A percentile compares a stretch with the other conserved stretches of the same genome.
phyloP scores from a whole-genome alignment of 2,113 vertebrate species.

The Sitta europaea region DNA sequence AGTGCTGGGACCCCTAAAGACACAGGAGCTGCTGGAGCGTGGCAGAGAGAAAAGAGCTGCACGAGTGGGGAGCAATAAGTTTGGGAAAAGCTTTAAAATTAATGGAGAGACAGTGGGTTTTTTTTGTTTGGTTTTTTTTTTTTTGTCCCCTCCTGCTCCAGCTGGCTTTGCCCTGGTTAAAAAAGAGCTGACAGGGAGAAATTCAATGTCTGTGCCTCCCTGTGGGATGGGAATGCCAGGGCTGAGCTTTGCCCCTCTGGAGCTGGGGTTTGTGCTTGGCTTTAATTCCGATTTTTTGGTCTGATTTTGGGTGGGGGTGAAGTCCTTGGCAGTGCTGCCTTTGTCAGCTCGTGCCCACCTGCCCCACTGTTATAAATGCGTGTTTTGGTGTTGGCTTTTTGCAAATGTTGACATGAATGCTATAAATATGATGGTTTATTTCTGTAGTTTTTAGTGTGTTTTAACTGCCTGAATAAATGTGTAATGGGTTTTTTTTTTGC shows the following conservation, averaged over 20 bases:
- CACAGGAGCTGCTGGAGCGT: not conserved
- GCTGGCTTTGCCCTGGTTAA: not conserved
- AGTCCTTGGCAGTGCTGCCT: not conserved
- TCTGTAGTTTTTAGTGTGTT: no score
- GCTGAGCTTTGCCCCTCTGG: not conserved
- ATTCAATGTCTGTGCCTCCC: not conserved
- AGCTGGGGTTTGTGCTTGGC: not conserved
- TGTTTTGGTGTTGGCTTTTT: no score
- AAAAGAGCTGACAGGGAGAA: not conserved
- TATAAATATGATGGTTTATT: no score
- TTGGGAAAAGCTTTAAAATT: not conserved
- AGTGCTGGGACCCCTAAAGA: not conserved
- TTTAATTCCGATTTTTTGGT: not conserved
- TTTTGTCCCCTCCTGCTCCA: not conserved
- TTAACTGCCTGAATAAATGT: no score
- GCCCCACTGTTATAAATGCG: no score
- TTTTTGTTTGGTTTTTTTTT: not conserved
- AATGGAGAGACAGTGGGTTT: no score
- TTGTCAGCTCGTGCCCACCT: rapidly evolving
- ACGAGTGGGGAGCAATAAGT: not conserved
- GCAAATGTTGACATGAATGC: no score
- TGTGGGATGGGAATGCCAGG: rapidly evolving
- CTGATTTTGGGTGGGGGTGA: not conserved
- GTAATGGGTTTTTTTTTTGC: no score
- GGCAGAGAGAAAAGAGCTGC: not conserved